Evolutionary conservation across 2,797 vertebrate species (phyloP).

Genomic region (Huso huso): DNA sequence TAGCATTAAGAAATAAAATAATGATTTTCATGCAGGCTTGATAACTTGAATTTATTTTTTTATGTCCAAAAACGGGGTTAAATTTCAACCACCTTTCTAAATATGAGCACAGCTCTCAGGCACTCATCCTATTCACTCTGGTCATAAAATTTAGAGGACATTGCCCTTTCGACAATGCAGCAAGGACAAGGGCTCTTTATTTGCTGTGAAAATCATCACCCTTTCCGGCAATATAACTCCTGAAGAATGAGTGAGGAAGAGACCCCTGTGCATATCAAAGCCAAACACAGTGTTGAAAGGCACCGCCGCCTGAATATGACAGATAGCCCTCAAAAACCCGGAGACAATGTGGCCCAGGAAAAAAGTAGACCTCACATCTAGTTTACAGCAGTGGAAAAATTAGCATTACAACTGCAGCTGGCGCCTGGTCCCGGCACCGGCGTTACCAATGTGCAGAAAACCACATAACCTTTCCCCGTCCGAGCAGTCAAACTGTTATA

Average conservation of each 20-base stretch:
- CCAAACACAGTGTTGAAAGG: constrained; percentile 71
- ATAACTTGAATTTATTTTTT: neutral
- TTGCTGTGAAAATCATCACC: constrained; percentile 73
- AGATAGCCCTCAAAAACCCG: constrained; percentile 65
- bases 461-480: too few species aligned
- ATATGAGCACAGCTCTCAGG: constrained; percentile 44
- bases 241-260: constrained; percentile 64
- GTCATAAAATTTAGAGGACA: constrained; percentile 56
- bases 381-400: constrained; percentile 65
- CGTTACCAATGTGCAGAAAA: constrained; percentile 6
- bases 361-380: constrained; percentile 64
- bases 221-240: constrained; percentile 74
- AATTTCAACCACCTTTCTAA: constrained; percentile 54
- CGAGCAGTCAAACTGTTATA: too few species aligned
- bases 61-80: constrained; percentile 35
- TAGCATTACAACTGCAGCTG: constrained; percentile 64
- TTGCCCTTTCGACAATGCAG: constrained; percentile 57
- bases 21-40: constrained; percentile 9
- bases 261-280: constrained; percentile 84
- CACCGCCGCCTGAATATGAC: constrained; percentile 74
- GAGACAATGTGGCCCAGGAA: constrained; percentile 59
- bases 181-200: constrained; percentile 49
- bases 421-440: constrained; percentile 52
- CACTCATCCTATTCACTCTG: constrained; percentile 39
- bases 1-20: neutral